These are phyloP conservation scores for Melanotaenia pygmaea DNA, from an alignment of 2,797 vertebrate species.

Conservation along the genomic window DNA sequence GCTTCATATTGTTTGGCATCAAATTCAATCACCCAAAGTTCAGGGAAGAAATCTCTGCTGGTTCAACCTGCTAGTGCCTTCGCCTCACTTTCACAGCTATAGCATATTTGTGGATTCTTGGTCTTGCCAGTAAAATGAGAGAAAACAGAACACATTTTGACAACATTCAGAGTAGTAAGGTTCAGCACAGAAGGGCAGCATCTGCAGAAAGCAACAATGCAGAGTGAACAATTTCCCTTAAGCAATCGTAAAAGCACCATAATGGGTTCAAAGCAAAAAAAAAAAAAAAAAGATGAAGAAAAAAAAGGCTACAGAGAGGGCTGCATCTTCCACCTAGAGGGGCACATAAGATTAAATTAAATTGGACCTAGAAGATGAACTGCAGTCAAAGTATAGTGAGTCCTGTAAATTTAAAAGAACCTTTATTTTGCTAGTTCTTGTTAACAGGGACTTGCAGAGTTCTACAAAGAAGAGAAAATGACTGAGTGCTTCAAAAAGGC, in stretches of 20 bases:
- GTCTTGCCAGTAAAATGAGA: slow-evolving; percentile 35
- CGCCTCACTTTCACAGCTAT: slow-evolving; percentile 10
- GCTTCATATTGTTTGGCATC: slow-evolving; percentile 14
- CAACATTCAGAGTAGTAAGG: slow-evolving; percentile 48
- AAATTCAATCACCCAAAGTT: slow-evolving; percentile 22
- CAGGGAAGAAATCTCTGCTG: slow-evolving; percentile 21
- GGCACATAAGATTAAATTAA: slow-evolving; percentile 42
- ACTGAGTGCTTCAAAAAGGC: slow-evolving; percentile 29
- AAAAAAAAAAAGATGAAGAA: neutral
- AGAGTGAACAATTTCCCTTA: slow-evolving; percentile 46
- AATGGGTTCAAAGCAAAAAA: slow-evolving; percentile 19
- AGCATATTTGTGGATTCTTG: slow-evolving; percentile 37
- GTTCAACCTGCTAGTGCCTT: slow-evolving; percentile 23
- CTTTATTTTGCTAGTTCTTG: slow-evolving; percentile 25
- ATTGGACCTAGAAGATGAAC: slow-evolving; percentile 28
- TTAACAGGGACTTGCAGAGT: slow-evolving; percentile 33
- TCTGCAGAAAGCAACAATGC: slow-evolving; percentile 36
- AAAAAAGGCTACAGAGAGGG: slow-evolving; percentile 8
- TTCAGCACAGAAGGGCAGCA: slow-evolving; percentile 50
- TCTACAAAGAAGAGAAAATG: slow-evolving; percentile 23
- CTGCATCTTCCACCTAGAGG: slow-evolving; percentile 27
- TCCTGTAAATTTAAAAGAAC: slow-evolving; percentile 21
- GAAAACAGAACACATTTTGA: slow-evolving; percentile 29
- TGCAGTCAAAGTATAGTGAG: slow-evolving; percentile 12
- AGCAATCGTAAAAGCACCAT: slow-evolving; percentile 42